Evolutionary conservation across 1,140 invertebrate species (phyloP).

Genomic region (Stenopsyche tienmushanensis): DNA sequence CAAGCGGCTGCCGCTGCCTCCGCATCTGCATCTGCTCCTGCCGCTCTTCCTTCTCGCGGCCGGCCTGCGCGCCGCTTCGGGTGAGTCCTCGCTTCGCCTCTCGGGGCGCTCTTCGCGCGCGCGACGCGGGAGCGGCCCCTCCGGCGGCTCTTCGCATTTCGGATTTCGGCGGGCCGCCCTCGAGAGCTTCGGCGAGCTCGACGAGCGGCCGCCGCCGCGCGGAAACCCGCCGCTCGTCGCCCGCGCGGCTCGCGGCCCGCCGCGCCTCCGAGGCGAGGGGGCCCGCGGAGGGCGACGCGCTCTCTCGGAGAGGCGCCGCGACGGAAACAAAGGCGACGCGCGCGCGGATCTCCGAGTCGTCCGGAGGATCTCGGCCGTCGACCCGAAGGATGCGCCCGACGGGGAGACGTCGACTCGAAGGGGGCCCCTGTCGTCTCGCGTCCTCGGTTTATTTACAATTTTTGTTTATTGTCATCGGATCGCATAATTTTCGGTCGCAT

Average conservation of each 20-base stretch:
- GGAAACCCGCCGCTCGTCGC: constrained; percentile 14
- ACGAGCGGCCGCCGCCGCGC: constrained; percentile 19
- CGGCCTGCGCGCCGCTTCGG: not conserved
- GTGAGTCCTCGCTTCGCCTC: not conserved
- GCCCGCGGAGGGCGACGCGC: too few relatives aligned
- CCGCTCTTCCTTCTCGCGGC: not conserved
- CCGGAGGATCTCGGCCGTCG: too few relatives aligned
- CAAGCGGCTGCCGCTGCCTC: constrained; percentile 5
- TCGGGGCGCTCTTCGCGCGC: not conserved
- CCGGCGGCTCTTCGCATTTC: constrained; percentile 9
- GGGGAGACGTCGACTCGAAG: too few relatives aligned
- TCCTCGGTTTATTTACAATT: too few relatives aligned
- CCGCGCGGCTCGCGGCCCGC: not conserved
- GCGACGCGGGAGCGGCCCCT: not conserved
- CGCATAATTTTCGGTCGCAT: too few relatives aligned
- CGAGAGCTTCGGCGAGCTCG: constrained; percentile 32
- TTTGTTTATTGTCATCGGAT: too few relatives aligned
- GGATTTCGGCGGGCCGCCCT: not conserved
- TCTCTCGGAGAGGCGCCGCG: too few relatives aligned
- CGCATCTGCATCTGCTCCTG: not conserved
- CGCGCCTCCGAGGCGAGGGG: too few relatives aligned
- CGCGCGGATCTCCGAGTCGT: too few relatives aligned
- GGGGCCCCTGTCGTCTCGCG: too few relatives aligned
- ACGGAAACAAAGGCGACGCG: too few relatives aligned
- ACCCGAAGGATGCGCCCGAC: too few relatives aligned